Evolutionary conservation across 2,888 invertebrate genomes (phyloP).

Genomic region (Thalpophila matura): DNA sequence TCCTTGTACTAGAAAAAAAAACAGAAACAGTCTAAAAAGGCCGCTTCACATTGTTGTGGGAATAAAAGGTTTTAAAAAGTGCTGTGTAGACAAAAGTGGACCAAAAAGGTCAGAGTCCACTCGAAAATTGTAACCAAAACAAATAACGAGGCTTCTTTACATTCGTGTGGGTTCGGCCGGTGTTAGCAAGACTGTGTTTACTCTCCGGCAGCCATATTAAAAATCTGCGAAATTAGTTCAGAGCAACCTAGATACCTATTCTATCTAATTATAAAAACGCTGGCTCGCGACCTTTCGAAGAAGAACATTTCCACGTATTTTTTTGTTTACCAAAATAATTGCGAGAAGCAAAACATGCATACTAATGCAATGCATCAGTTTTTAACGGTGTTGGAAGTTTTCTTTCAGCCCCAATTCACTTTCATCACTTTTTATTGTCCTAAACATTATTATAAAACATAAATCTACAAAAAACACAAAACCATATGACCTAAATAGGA

Average conservation of each 20-base stretch:
- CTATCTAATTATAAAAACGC: conserved; percentile 8
- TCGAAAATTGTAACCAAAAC: conserved; percentile 6
- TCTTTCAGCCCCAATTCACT: too few species aligned
- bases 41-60: conserved; percentile 41
- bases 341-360: background rate
- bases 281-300: background rate
- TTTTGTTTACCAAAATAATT: background rate
- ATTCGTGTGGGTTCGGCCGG: conserved; percentile 14
- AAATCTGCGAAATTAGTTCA: conserved; percentile 7
- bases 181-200: conserved; percentile 10
- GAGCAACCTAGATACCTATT: background rate
- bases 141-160: conserved; percentile 23
- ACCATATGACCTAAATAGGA: too few species aligned
- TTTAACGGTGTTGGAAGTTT: too few species aligned
- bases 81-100: conserved; percentile 26
- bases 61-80: conserved; percentile 46
- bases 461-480: too few species aligned
- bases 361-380: too few species aligned
- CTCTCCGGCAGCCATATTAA: background rate
- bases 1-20: conserved; percentile 13
- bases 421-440: too few species aligned
- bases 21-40: conserved; percentile 19
- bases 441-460: too few species aligned
- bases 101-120: conserved; percentile 6
- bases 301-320: conserved; percentile 2